Conservation (phyloP, 2,797 vertebrate genomes). For the Moxostoma hubbsi region DNA sequence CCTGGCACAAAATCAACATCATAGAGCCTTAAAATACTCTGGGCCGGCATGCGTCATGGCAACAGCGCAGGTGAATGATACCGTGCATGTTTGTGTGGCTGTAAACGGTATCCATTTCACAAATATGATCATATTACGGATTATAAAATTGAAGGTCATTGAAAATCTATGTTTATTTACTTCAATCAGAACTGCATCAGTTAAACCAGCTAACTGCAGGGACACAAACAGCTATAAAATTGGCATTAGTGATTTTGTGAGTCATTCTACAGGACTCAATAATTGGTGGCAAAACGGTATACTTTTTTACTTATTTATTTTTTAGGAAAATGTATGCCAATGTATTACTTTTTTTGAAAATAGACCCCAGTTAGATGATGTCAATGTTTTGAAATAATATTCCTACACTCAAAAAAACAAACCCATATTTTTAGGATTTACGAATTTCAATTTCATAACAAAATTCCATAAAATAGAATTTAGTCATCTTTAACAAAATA, state of each 20-base stretch:
- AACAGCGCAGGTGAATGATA: conserved; percentile 27
- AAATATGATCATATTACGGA: conserved; percentile 33
- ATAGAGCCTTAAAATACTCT: conserved; percentile 60
- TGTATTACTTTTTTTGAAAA: too few relatives aligned
- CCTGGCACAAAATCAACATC: conserved; percentile 72
- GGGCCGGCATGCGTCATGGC: conserved; percentile 43
- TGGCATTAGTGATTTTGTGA: background rate
- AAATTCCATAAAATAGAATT: too few relatives aligned
- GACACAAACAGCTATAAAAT: conserved; percentile 10
- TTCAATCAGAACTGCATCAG: conserved; percentile 21
- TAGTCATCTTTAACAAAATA: too few relatives aligned
- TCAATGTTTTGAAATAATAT: too few relatives aligned
- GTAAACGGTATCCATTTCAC: background rate
- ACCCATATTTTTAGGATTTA: too few relatives aligned
- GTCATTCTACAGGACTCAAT: too few relatives aligned
- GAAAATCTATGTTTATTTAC: conserved; percentile 30
- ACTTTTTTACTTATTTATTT: too few relatives aligned
- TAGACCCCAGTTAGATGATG: too few relatives aligned
- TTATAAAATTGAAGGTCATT: conserved; percentile 18
- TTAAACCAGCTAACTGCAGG: background rate
- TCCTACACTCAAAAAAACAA: too few relatives aligned
- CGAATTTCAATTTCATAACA: too few relatives aligned
- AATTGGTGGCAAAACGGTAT: too few relatives aligned
- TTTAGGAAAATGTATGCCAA: too few relatives aligned
- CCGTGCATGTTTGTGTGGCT: background rate